phyloP scores from a whole-genome alignment of 2,888 invertebrate genomes.

The Drosophila eohydei region DNA sequence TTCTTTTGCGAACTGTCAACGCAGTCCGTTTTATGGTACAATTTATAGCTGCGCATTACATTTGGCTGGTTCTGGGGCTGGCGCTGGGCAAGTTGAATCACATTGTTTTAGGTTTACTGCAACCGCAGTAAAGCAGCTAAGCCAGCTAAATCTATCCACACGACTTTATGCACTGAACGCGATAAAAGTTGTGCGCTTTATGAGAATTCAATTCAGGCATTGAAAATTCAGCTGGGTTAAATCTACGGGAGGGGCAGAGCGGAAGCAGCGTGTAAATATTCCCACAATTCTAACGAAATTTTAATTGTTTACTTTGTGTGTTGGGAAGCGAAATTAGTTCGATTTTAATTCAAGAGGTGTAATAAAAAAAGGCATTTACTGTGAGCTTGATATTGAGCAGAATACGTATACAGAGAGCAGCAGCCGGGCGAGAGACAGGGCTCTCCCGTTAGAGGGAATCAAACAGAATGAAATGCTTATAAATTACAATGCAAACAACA shows the following conservation, averaged over 20 bases:
- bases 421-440: background rate
- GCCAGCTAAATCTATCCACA: constrained; percentile 16
- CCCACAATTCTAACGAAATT: constrained; percentile 39
- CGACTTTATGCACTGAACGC: constrained; percentile 28
- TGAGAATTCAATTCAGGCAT: constrained; percentile 50
- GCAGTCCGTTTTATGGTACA: constrained; percentile 26
- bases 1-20: constrained; percentile 27
- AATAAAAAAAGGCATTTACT: constrained; percentile 43
- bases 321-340: constrained; percentile 43
- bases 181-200: constrained; percentile 54
- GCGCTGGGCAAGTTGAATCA: constrained; percentile 19
- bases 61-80: constrained; percentile 4
- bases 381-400: constrained; percentile 29
- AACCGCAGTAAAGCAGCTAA: constrained; percentile 14
- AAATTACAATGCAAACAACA: constrained; percentile 56
- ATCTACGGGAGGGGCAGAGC: background rate
- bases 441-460: background rate
- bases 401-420: background rate
- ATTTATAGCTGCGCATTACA: constrained; percentile 57
- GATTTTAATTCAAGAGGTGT: constrained; percentile 30
- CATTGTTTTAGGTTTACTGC: constrained; percentile 29
- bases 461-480: constrained; percentile 30
- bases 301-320: constrained; percentile 64
- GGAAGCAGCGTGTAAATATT: constrained; percentile 7
- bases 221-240: constrained; percentile 27